A percentile compares a stretch with the other conserved stretches of the same genome.
These are phyloP conservation scores for Suncus etruscus DNA, from an alignment of 2,113 vertebrate genomes.

Conservation along the genomic window DNA sequence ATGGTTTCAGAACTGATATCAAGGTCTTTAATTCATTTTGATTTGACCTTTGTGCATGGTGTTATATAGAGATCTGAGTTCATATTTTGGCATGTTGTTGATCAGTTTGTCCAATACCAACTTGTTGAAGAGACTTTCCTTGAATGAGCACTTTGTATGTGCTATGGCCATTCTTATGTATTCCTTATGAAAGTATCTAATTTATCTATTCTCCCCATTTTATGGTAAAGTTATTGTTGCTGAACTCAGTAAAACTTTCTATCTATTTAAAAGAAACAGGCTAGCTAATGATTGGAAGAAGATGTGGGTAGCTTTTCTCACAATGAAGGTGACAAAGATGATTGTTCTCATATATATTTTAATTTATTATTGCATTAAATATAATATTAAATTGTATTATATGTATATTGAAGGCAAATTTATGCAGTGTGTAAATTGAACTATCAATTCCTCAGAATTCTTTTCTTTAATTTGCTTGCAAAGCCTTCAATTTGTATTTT, in stretches of 20 bases:
- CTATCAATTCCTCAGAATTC: slow-evolving; percentile 28
- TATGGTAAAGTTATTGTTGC: too few species aligned
- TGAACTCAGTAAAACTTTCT: background rate
- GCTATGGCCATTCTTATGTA: too few species aligned
- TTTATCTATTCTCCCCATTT: too few species aligned
- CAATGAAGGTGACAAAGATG: background rate
- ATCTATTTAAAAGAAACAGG: background rate
- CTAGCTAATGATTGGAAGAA: background rate
- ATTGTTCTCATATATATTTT: background rate
- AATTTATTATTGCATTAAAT: background rate
- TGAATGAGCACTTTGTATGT: too few species aligned
- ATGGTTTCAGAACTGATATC: too few species aligned
- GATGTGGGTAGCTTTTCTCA: background rate
- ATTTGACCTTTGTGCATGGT: too few species aligned
- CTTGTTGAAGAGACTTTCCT: too few species aligned
- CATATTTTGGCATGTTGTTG: too few species aligned
- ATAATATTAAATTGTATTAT: background rate
- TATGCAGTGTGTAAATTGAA: background rate
- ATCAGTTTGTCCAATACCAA: too few species aligned
- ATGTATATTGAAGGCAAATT: background rate
- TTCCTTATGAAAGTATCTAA: too few species aligned
- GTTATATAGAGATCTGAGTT: too few species aligned
- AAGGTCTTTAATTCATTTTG: too few species aligned
- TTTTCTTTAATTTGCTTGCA: background rate
- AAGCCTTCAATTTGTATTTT: background rate